Base-by-base conservation (phyloP, 2,888 invertebrate genomes). In the Osmoderma eremita region DNA sequence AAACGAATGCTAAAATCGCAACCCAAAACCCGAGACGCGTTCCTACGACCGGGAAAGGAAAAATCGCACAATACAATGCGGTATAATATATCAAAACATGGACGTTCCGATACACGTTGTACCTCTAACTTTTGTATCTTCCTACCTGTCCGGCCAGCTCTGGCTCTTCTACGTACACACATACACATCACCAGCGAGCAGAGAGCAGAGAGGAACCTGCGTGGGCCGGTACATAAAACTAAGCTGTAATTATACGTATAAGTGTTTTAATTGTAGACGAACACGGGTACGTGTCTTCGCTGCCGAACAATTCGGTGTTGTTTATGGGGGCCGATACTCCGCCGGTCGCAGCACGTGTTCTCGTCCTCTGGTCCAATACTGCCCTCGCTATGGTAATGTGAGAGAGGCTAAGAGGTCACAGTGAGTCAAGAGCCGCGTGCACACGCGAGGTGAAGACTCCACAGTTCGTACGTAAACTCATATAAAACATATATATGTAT, bases 191-290 rank as follows among this genome's bases (percentile, higher is more conserved):
- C 42, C 45, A 39, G 24, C 5, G 73, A 75, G 76, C 30, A 30
- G 2, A 24, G 24, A 5, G 75, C 74, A 73, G 74, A 75, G 74
- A 73, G 70, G 68, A 72, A 74, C 76, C 30, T 30, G 81, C 81
- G 81, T 81, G 80, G 81, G 81, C 78, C 79, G 79, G 74, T 75
- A 77, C 79, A 80, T 79, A 79, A 79, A 79, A 78, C 80, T 76
- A 79, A 78, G 77, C 79, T 78, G 79, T 80, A 80, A 81, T 81
- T 81, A 81, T 79, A 79, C 78, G 77, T 79, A 79, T 79, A 79
- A 80, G 81, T 80, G 80, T 81, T 81, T 81, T 81, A 81, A 81
- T 81, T 81, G 81, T 80, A 79, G 77, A 79, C 79, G 79, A 78
- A 79, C 69, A 67, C 68, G 77, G 77, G 76, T 78, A 77, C 78